Evolutionary conservation across 30 jellyfish, hydroid and myxozoan genomes (phyloP).

Genomic region (Nemopilema nomurai): DNA sequence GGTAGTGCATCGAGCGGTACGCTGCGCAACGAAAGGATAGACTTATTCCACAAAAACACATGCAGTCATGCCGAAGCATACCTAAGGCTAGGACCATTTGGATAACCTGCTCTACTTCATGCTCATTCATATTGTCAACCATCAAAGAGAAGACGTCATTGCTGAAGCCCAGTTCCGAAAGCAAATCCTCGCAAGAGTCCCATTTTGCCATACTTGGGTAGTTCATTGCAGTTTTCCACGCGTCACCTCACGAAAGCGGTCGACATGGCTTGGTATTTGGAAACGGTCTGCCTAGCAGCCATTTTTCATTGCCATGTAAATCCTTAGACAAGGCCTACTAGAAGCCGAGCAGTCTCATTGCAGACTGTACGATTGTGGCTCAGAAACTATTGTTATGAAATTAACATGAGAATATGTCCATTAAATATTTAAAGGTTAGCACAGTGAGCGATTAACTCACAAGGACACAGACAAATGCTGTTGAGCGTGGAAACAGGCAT

Average conservation of each 20-base stretch:
- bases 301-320: not conserved
- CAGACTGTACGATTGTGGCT: not conserved
- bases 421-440: not conserved
- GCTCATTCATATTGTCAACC: slow-evolving; percentile 56
- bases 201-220: not conserved
- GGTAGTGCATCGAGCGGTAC: too few relatives aligned
- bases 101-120: slow-evolving; percentile 40
- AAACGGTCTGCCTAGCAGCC: not conserved
- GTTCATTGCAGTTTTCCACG: not conserved
- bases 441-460: not conserved
- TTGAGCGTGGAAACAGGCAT: not conserved
- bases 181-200: slow-evolving; percentile 21
- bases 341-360: not conserved
- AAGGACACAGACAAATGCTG: not conserved
- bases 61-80: too few relatives aligned
- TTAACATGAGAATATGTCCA: not conserved
- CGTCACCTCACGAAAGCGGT: not conserved
- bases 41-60: too few relatives aligned
- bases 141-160: slow-evolving; percentile 26
- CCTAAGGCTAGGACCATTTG: slow-evolving; percentile 51
- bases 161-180: slow-evolving; percentile 41
- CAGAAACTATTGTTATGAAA: not conserved
- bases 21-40: too few relatives aligned
- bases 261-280: not conserved
- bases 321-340: not conserved